These are phyloP conservation scores for Ophonus ardosiacus DNA, from an alignment of 2,888 invertebrate genomes.

Conservation along the genomic window DNA sequence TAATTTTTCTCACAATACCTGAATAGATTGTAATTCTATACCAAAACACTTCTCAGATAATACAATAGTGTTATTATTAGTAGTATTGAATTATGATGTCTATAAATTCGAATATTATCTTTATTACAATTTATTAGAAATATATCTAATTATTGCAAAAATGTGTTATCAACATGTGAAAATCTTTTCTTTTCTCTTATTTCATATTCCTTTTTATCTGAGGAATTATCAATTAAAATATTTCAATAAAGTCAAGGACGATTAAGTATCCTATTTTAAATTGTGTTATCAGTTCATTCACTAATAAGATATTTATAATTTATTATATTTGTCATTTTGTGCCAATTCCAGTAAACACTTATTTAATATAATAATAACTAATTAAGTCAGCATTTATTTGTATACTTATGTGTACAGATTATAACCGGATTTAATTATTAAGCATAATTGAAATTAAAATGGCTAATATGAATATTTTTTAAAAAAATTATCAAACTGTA, in stretches of 20 bases:
- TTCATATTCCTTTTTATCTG: not conserved
- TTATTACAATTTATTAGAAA: too few relatives aligned
- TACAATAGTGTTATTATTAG: not conserved
- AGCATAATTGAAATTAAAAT: too few relatives aligned
- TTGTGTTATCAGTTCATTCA: slow-evolving; percentile 14
- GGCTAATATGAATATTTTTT: too few relatives aligned
- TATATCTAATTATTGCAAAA: too few relatives aligned
- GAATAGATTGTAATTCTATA: not conserved
- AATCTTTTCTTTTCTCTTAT: not conserved
- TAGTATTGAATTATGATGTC: too few relatives aligned
- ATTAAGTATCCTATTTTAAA: slow-evolving; percentile 11
- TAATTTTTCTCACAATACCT: not conserved
- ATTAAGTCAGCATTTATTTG: too few relatives aligned
- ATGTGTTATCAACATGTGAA: not conserved
- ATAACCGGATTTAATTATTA: too few relatives aligned
- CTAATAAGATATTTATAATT: slow-evolving; percentile 15
- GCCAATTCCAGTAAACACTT: not conserved
- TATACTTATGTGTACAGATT: too few relatives aligned
- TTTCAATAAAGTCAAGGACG: slow-evolving; percentile 12
- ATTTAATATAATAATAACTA: too few relatives aligned
- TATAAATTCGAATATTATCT: too few relatives aligned
- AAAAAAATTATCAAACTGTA: too few relatives aligned
- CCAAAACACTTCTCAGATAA: not conserved
- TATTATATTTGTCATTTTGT: not conserved
- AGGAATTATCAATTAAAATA: slow-evolving; percentile 5